Evolutionary conservation across 2,888 invertebrate genomes (phyloP).

Genomic region (Sclerodermus sp.): DNA sequence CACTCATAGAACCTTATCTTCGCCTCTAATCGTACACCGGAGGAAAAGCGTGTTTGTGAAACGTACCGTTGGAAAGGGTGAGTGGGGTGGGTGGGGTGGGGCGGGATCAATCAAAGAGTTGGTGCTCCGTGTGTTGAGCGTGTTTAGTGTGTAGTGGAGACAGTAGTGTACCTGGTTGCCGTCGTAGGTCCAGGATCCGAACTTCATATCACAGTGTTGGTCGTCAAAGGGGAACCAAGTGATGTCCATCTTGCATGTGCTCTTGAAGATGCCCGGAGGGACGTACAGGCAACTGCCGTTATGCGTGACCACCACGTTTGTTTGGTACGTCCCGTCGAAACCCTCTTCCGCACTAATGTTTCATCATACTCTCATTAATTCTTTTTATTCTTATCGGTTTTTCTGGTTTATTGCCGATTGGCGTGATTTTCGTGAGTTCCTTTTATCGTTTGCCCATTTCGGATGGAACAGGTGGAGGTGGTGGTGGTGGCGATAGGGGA

Average conservation of each 20-base stretch:
- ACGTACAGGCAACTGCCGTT: conserved; percentile 99
- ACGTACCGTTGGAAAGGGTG: conserved; percentile 10
- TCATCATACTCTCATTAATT: conserved; percentile 45
- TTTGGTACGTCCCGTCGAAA: conserved; percentile 99
- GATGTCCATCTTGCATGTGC: conserved; percentile 99
- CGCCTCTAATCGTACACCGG: too few species aligned
- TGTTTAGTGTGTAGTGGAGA: conserved; percentile 43
- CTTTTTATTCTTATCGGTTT: conserved; percentile 5
- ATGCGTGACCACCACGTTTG: conserved; percentile 98
- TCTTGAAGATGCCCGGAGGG: conserved; percentile 99
- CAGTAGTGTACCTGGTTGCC: conserved; percentile 82
- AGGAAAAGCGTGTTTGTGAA: neutral
- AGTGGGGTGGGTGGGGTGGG: conserved; percentile 9
- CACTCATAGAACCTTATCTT: too few species aligned
- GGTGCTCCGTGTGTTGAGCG: conserved; percentile 28
- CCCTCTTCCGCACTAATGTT: conserved; percentile 95
- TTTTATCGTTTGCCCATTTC: too few species aligned
- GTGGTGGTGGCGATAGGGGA: too few species aligned
- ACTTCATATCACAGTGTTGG: conserved; percentile 99
- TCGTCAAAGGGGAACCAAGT: conserved; percentile 99
- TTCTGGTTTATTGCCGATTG: too few species aligned
- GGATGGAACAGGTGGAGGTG: too few species aligned
- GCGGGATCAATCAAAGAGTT: neutral
- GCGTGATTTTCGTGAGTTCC: too few species aligned
- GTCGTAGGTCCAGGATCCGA: conserved; percentile 99